Evolutionary conservation across 1,140 invertebrate genomes (phyloP), one percentile per base, ranked within the genome.

Genomic region (Orchesella cincta): DNA sequence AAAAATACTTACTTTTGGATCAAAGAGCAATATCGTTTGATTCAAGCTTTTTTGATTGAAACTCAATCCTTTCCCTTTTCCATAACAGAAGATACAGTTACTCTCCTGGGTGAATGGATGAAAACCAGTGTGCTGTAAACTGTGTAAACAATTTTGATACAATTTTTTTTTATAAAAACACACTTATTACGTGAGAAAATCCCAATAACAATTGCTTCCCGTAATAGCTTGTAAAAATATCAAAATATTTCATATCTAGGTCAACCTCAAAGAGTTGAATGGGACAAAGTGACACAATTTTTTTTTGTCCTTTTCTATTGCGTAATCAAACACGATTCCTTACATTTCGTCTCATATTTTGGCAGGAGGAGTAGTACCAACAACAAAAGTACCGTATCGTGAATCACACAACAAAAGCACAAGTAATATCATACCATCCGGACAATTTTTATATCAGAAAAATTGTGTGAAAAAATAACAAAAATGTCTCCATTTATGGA

Each of bases 121-220:
- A 23, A 8, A 57, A 57, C 12, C 23, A 18, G 14, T 26, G 23
- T n/a, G 23, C 14, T 18, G 23, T n/a, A 57, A 3, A 57, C 23
- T 12, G 52, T 14, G 8, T 18, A 5, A 46, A 18, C 5, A 46
- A 5, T 57, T 57, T 26, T 57, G 3, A n/a, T 23, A n/a, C 52
- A 23, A 14, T 57, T n/a, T 57, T 57, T 26, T 23, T 46, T 46
- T 46, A 12, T 46, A 46, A 8, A 46, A 20, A 12, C n/a, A n/a
- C n/a, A n/a, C n/a, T n/a, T n/a, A n/a, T 67, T 33, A 67, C 29
- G 62, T 67, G 62, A 67, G 62, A 67, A 67, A 67, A 67, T 67
- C n/a, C n/a, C 12, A n/a, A 29, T 31, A n/a, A 67, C 26, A 67
- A 67, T 31, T 31, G 26, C 3, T 29, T 8, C 12, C 20, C 26